Base-by-base conservation (phyloP, 2,113 vertebrate species). In the Malurus elegans region DNA sequence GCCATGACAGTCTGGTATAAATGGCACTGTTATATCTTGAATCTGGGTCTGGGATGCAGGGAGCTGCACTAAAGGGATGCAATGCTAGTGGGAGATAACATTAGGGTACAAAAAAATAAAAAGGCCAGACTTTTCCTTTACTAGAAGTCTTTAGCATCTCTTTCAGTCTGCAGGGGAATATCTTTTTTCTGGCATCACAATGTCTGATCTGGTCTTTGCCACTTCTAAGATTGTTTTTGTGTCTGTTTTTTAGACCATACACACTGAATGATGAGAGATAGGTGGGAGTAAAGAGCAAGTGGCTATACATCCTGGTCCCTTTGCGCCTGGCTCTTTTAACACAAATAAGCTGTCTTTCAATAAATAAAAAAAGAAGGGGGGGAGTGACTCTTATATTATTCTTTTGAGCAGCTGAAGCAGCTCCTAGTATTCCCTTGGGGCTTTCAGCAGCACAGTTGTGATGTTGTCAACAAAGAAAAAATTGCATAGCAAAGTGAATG, bases 401-500 rank as follows among this genome's bases (percentile, higher is more conserved):
- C 83, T 88, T 97, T 92, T 88, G 84, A 97, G 81, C 44, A 44
- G 62, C 78, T 95, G 72, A 80, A 78, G 67, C 86, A 81, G 58
- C 56, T 91, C 60, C 84, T 72, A 9, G 29, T 73, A 34, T 73
- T 92, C 94, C 91, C 94, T 93, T n/a, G 24, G 81, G 91, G 53
- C 7, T 25, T 78, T 75, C 50, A 44, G 32, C 45, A 96, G 71
- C 64, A 95, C n/a, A 42, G 86, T 76, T 88, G 62, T 66, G 92
- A 92, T 91, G 32, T 74, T 56, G 24, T 86, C 81, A 90, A 89
- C 79, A 79, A 57, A 96, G 95, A 54, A 88, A 86, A 86, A 87
- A 70, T 19, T 61, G 81, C 34, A 32, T 3, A 53, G 78, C 69
- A 81, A 83, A 92, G 72, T 2, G 0, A 74, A 32, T 18, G 42